These are phyloP conservation scores for Drosophila asahinai DNA, from an alignment of 1,140 invertebrate species.

Conservation along the genomic window DNA sequence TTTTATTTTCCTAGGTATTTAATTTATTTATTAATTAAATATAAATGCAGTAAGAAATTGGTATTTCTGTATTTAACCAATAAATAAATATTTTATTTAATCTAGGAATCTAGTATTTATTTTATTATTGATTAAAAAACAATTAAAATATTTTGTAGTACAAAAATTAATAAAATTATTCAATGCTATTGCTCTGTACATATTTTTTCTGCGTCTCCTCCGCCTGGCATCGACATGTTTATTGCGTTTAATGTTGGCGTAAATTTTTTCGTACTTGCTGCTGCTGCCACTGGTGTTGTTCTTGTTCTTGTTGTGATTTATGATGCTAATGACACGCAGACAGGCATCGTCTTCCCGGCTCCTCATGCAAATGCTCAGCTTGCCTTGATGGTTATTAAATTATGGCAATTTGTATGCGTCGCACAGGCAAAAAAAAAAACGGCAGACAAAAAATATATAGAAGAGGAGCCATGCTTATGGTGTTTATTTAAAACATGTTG, in stretches of 20 bases:
- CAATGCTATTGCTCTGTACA: background rate
- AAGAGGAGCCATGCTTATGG: conserved; percentile 22
- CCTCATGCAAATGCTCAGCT: conserved; percentile 42
- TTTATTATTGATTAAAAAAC: no score
- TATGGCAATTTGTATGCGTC: conserved; percentile 82
- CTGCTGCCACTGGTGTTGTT: conserved; percentile 26
- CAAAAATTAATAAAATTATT: background rate
- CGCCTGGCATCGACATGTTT: conserved; percentile 68
- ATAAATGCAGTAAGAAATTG: background rate
- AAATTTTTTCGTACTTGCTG: conserved; percentile 57
- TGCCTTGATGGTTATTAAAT: conserved; percentile 82
- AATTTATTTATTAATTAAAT: no score
- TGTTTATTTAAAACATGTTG: conserved; percentile 83
- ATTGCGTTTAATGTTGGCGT: conserved; percentile 80
- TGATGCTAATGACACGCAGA: conserved; percentile 82
- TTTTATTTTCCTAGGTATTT: background rate
- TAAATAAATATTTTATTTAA: no score
- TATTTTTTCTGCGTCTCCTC: background rate
- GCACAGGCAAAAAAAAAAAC: conserved; percentile 10
- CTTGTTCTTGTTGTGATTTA: conserved; percentile 75
- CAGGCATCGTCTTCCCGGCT: conserved; percentile 39
- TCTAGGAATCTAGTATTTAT: no score
- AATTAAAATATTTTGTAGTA: background rate
- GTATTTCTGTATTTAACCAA: background rate
- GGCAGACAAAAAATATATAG: background rate